Conservation (phyloP, 1,140 invertebrate genomes). For the Drosophila sp. region DNA sequence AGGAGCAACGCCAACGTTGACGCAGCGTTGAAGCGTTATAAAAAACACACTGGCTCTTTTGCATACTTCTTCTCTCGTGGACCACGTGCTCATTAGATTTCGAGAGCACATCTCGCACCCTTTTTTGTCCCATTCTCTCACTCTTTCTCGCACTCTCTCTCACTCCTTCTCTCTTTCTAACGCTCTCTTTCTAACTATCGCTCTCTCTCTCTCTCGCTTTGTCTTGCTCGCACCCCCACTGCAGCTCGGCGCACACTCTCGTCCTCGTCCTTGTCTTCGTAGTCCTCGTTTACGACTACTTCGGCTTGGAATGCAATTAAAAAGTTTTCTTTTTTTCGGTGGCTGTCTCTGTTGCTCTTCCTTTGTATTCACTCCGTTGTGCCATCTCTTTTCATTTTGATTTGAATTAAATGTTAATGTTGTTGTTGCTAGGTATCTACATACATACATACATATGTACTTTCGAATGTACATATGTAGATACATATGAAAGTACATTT, state of each 20-base stretch:
- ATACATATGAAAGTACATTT: background rate
- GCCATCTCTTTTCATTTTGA: slow-evolving; percentile 28
- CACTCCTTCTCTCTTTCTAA: slow-evolving; percentile 5
- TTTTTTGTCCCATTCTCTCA: slow-evolving; percentile 31
- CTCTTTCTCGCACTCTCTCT: slow-evolving; percentile 19
- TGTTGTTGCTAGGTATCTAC: slow-evolving; percentile 27
- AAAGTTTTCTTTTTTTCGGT: slow-evolving; percentile 20
- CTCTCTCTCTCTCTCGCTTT: background rate
- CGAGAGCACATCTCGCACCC: slow-evolving; percentile 46
- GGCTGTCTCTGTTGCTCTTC: slow-evolving; percentile 8
- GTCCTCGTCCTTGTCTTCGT: background rate
- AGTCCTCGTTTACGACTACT: slow-evolving; percentile 14
- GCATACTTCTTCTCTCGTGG: slow-evolving; percentile 57
- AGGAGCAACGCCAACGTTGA: slow-evolving; percentile 1
- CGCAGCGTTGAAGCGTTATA: slow-evolving; percentile 22
- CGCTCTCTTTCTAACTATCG: slow-evolving; percentile 1
- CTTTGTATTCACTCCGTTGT: slow-evolving; percentile 17
- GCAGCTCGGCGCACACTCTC: slow-evolving; percentile 15
- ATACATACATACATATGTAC: slow-evolving; percentile 12
- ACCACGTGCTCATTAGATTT: slow-evolving; percentile 73
- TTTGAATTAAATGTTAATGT: slow-evolving; percentile 30
- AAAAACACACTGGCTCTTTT: slow-evolving; percentile 39
- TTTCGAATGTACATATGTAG: slow-evolving; percentile 11
- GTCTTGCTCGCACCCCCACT: slow-evolving; percentile 15
- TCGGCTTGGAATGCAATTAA: slow-evolving; percentile 53